A percentile compares a stretch with the other conserved stretches of the same genome.
phyloP scores from a whole-genome alignment of 2,888 invertebrate species.

The Aphrophora alni region DNA sequence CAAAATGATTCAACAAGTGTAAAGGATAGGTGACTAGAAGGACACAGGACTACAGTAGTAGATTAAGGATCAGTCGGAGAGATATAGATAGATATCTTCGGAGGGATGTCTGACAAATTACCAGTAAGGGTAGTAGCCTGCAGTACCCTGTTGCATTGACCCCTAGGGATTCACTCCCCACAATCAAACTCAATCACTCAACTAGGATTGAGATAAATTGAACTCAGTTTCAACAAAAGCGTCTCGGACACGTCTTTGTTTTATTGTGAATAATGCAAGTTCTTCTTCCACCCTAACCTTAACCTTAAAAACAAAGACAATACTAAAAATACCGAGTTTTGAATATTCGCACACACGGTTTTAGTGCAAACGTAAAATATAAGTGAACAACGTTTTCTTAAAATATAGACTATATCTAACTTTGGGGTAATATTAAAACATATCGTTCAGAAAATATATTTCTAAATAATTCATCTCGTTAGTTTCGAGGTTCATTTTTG shows the following conservation, averaged over 20 bases:
- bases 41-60: neutral
- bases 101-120: constrained; percentile 1
- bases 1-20: neutral
- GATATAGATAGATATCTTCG: neutral
- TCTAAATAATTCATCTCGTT: too few species aligned
- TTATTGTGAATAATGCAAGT: neutral
- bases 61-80: neutral
- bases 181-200: constrained; percentile 9
- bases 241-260: neutral
- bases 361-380: too few species aligned
- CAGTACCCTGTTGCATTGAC: neutral
- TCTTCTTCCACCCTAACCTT: neutral
- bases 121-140: neutral
- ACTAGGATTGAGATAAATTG: neutral
- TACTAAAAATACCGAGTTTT: too few species aligned
- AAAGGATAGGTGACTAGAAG: neutral
- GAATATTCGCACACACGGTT: too few species aligned
- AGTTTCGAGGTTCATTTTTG: too few species aligned
- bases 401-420: too few species aligned
- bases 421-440: too few species aligned
- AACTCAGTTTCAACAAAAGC: neutral
- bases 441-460: too few species aligned
- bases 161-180: neutral
- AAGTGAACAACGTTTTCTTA: too few species aligned
- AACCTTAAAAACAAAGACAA: too few species aligned